Conservation (phyloP, 2,797 vertebrate genomes). For the Trachops cirrhosus region DNA sequence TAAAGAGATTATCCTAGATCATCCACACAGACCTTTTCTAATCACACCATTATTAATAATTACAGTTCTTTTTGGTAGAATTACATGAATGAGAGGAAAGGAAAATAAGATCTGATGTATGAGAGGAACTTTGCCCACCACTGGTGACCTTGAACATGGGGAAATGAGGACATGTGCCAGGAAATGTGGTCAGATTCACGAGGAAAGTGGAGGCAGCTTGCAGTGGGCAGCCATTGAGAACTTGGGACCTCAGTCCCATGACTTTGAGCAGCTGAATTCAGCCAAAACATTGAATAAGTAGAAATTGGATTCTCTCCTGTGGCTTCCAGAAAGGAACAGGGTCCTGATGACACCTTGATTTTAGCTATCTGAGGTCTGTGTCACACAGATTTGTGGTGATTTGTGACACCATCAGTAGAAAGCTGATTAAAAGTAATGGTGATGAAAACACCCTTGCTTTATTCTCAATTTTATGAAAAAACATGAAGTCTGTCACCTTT, state of each 20-base stretch:
- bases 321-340: background rate
- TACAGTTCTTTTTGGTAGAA: background rate
- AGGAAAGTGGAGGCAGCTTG: background rate
- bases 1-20: background rate
- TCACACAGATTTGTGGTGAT: background rate
- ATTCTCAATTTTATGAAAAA: background rate
- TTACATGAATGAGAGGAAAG: background rate
- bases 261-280: background rate
- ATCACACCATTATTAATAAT: background rate
- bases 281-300: background rate
- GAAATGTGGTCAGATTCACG: no score
- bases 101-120: no score
- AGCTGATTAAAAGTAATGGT: background rate
- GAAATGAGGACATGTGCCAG: fast-evolving
- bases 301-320: background rate
- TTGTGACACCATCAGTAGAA: background rate
- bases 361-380: background rate
- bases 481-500: no score
- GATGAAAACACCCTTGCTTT: background rate
- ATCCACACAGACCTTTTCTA: background rate
- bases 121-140: no score
- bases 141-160: background rate
- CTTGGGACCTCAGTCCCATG: no score
- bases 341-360: background rate
- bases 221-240: background rate